phyloP scores from a whole-genome alignment of 2,888 invertebrate species.

The Thecocarcelia acutangulata region DNA sequence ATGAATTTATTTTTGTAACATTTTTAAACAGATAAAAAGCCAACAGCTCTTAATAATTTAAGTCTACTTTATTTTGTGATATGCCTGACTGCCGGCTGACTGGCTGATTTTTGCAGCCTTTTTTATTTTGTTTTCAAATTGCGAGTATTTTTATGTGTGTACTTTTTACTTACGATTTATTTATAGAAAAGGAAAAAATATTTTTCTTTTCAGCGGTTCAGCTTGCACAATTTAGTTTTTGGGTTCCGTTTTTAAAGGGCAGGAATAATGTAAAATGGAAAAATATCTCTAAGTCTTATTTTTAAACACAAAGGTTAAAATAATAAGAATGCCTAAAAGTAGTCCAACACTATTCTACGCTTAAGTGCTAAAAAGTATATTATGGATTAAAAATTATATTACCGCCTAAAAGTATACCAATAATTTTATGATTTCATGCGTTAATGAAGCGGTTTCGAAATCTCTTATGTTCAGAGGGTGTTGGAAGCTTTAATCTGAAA shows the following conservation, averaged over 20 bases:
- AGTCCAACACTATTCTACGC: too few species aligned
- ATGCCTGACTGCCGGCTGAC: not conserved
- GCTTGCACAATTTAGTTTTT: not conserved
- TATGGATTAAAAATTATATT: too few species aligned
- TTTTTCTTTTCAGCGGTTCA: not conserved
- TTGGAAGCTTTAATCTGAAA: too few species aligned
- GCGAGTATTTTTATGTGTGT: constrained; percentile 3
- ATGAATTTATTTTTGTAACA: constrained; percentile 45
- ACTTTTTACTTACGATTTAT: constrained; percentile 24
- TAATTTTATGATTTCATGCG: too few species aligned
- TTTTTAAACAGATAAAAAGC: constrained; percentile 10
- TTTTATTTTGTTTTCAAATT: constrained; percentile 1
- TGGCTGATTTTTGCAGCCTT: not conserved
- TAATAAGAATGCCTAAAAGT: too few species aligned
- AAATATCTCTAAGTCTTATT: too few species aligned
- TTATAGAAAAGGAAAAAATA: not conserved
- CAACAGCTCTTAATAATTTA: constrained; percentile 3
- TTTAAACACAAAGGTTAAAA: too few species aligned
- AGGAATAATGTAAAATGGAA: too few species aligned
- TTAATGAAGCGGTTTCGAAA: too few species aligned
- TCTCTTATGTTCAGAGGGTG: too few species aligned
- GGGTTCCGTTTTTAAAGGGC: not conserved
- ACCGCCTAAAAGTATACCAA: too few species aligned
- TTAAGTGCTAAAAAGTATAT: too few species aligned
- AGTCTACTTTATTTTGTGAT: constrained; percentile 10